Percentiles rank a stretch among this genome's conserved stretches.
Conservation (phyloP, 2,888 invertebrate genomes). For the Campoletis raptor region DNA sequence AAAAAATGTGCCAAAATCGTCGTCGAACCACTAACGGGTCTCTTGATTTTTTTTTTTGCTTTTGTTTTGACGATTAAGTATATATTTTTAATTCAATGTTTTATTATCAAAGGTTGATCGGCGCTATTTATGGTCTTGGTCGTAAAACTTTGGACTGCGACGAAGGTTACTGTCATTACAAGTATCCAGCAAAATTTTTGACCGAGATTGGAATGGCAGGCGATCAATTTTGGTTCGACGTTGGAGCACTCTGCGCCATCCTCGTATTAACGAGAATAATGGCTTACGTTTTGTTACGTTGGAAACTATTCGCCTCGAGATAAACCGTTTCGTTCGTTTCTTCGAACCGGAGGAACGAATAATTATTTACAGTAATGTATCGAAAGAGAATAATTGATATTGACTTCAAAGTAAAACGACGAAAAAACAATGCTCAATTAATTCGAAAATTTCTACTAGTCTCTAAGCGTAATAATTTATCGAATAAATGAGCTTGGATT, state of each 20-base stretch:
- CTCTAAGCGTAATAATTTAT: slow-evolving; percentile 33
- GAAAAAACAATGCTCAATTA: slow-evolving; percentile 50
- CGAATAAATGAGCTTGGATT: neutral
- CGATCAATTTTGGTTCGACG: slow-evolving; percentile 94
- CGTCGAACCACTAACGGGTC: too few relatives aligned
- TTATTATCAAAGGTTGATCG: slow-evolving; percentile 86
- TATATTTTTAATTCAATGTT: neutral
- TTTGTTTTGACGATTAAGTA: neutral
- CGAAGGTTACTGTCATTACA: slow-evolving; percentile 91
- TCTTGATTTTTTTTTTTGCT: too few relatives aligned
- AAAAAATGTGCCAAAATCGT: too few relatives aligned
- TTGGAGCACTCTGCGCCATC: slow-evolving; percentile 90
- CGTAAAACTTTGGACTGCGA: slow-evolving; percentile 92
- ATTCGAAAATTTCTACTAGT: slow-evolving; percentile 53
- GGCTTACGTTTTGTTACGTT: slow-evolving; percentile 91
- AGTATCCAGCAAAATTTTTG: slow-evolving; percentile 92
- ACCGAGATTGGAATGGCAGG: slow-evolving; percentile 92
- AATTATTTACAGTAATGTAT: slow-evolving; percentile 14
- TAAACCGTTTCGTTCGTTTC: slow-evolving; percentile 81
- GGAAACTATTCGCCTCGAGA: slow-evolving; percentile 90
- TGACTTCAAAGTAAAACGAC: neutral
- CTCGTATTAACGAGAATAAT: slow-evolving; percentile 88
- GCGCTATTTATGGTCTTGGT: slow-evolving; percentile 93
- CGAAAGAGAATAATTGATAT: neutral
- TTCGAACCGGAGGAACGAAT: neutral